Conservation (phyloP, 2,113 vertebrate species). For the Phalacrocorax aristotelis region DNA sequence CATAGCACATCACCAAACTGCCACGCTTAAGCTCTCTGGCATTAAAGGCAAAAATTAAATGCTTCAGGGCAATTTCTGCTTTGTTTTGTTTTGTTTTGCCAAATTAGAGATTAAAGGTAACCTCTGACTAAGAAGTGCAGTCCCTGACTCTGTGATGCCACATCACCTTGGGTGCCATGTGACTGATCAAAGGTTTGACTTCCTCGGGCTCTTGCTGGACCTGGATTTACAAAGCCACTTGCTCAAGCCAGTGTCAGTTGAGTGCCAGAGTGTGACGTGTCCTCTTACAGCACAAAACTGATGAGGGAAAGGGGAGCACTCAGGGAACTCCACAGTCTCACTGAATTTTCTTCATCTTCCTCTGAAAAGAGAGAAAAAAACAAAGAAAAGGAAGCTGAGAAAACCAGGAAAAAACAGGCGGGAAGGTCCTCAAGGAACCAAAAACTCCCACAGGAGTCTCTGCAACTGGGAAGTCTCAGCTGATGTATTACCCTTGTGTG, state of each 20-base stretch:
- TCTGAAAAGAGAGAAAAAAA: not conserved
- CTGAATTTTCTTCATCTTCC: not conserved
- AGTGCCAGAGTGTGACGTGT: not conserved
- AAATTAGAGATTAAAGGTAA: slow-evolving; percentile 68
- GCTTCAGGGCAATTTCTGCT: slow-evolving; percentile 9
- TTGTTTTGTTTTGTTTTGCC: slow-evolving; percentile 49
- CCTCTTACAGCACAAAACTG: not conserved
- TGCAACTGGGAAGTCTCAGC: not conserved
- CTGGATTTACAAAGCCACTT: not conserved
- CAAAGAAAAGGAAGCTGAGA: not conserved
- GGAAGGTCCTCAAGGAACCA: not conserved
- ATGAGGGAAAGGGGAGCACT: not conserved
- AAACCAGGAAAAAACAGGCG: not conserved
- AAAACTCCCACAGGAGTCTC: not conserved
- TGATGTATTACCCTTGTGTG: not conserved
- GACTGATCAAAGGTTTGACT: slow-evolving; percentile 48
- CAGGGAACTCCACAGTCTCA: not conserved
- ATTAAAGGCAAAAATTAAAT: slow-evolving; percentile 40
- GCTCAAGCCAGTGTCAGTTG: not conserved
- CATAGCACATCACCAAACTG: slow-evolving; percentile 58
- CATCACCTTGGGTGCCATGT: not conserved
- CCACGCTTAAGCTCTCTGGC: slow-evolving; percentile 40
- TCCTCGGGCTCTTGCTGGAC: not conserved
- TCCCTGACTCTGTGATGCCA: not conserved
- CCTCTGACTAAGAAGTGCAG: slow-evolving; percentile 23